Evolutionary conservation across 2,797 vertebrate genomes (phyloP), one percentile per base, ranked within the genome.

Genomic region (Chelmon rostratus): DNA sequence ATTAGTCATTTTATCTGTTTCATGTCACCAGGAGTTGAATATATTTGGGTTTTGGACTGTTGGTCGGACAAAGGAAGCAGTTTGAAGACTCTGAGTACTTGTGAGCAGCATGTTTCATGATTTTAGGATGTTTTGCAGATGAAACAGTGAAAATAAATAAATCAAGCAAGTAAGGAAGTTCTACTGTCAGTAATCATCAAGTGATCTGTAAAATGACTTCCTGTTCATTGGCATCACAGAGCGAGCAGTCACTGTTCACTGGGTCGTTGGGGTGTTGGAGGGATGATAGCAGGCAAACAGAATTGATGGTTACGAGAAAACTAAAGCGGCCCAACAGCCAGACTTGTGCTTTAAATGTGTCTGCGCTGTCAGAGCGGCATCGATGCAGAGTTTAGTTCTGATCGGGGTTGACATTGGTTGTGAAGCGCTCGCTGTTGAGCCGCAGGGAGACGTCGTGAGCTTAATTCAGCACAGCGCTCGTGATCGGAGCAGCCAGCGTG

Each of bases 381-480:
- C n/a, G 37, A 11, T n/a, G 56, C 13, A 4, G 28, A 28, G 37
- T 54, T 44, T 1, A 28, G 54, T 23, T 59, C 8, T 68, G 57
- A 73, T 44, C 23, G 1, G 23, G 37, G 33, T 21, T 61, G 73
- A 61, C 49, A 5, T 28, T 6, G 8, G 23, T 15, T 74, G 46
- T 42, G 70, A 65, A 78, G 52, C 31, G 10, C 6, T 46, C n/a
- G 19, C 40, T n/a, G 47, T 12, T 11, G 66, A 70, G 76, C 71
- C 0, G 23, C 8, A 19, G 50, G n/a, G 58, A 64, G 38, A 68
- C n/a, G 67, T 25, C 21, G 46, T 58, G 68, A 68, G 19, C 23
- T 68, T 68, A 46, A 73, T 68, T 18, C 64, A 59, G 68, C 64
- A 2, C 71, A 52, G 65, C 21, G 35, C 68, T 9, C 70, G 61